Conservation (phyloP, 2,888 invertebrate genomes). For the Eumerus sabulonum region DNA sequence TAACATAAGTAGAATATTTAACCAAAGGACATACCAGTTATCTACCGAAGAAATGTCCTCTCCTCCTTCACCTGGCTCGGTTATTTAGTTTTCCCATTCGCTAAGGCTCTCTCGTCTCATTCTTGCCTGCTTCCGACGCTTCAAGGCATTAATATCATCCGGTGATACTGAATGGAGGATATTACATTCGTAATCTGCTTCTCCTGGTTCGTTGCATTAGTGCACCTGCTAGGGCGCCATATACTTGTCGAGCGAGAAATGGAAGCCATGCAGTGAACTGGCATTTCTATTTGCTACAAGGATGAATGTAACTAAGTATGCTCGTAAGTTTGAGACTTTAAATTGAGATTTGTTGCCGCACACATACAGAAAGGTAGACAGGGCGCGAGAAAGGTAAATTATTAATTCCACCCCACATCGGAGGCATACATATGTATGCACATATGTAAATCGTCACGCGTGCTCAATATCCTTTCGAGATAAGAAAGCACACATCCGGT, state of each 20-base stretch:
- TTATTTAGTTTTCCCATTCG: too few species aligned
- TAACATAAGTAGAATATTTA: slow-evolving; percentile 63
- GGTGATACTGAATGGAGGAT: slow-evolving; percentile 37
- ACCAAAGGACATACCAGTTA: slow-evolving; percentile 54
- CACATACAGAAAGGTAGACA: slow-evolving; percentile 6
- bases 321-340: slow-evolving; percentile 34
- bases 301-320: not conserved
- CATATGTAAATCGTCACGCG: slow-evolving; percentile 12
- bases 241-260: slow-evolving; percentile 22
- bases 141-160: slow-evolving; percentile 47
- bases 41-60: too few species aligned
- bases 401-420: not conserved
- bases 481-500: not conserved
- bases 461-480: not conserved
- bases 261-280: slow-evolving; percentile 15
- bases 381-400: too few species aligned
- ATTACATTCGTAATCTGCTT: slow-evolving; percentile 60
- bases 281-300: slow-evolving; percentile 29
- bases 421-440: not conserved
- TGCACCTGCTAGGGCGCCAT: slow-evolving; percentile 32
- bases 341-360: slow-evolving; percentile 52
- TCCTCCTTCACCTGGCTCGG: too few species aligned
- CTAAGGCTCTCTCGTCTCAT: slow-evolving; percentile 2
- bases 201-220: slow-evolving; percentile 44
- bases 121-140: slow-evolving; percentile 19